phyloP scores from a whole-genome alignment of 2,113 vertebrate species.

The Alectura lathami region DNA sequence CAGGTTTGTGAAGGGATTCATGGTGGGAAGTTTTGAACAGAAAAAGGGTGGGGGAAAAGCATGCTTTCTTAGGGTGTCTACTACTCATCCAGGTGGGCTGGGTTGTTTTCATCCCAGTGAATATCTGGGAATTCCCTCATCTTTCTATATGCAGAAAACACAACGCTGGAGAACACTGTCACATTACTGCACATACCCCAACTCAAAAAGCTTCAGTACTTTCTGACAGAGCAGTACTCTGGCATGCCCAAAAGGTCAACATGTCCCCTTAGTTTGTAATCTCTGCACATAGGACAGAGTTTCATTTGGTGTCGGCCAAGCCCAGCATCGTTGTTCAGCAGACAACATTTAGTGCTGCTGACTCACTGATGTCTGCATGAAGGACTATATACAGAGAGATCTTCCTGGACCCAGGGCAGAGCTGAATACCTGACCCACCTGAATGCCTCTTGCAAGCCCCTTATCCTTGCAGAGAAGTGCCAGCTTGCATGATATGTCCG shows the following conservation, averaged over 20 bases:
- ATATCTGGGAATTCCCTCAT: not conserved
- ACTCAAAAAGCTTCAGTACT: not conserved
- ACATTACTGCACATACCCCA: not conserved
- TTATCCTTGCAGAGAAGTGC: not conserved
- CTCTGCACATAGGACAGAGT: accelerated
- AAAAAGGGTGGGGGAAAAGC: not conserved
- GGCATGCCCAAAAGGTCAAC: not conserved
- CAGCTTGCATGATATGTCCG: not conserved
- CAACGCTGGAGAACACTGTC: not conserved
- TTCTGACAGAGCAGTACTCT: not conserved
- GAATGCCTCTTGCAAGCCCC: not conserved
- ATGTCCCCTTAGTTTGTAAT: not conserved
- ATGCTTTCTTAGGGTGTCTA: not conserved
- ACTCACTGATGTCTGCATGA: not conserved
- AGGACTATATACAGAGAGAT: not conserved
- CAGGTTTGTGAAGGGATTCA: not conserved
- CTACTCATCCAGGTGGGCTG: not conserved
- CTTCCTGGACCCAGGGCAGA: not conserved
- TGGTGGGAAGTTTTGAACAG: not conserved
- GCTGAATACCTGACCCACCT: not conserved
- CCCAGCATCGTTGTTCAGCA: not conserved
- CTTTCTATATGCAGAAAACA: not conserved
- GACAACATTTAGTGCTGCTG: not conserved
- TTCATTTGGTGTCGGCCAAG: not conserved
- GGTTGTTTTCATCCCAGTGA: not conserved